Evolutionary conservation across 2,797 vertebrate species (phyloP).

Genomic region (Bothrops alternatus): DNA sequence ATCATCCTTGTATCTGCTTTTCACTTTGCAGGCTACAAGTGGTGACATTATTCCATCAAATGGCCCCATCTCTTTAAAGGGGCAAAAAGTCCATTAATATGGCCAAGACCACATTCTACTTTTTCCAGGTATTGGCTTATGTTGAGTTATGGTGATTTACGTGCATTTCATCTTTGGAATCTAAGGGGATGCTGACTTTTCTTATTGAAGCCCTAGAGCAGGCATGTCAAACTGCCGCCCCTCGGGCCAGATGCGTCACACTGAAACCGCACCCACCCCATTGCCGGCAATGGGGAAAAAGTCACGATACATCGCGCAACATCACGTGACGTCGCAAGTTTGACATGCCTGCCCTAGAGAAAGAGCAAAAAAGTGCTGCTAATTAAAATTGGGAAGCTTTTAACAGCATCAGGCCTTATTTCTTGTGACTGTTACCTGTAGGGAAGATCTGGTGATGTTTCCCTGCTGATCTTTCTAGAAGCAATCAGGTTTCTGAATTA

Average conservation of each 20-base stretch:
- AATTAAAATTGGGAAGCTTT: not conserved
- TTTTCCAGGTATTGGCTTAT: not conserved
- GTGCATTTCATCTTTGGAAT: constrained; percentile 39
- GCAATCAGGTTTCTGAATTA: not conserved
- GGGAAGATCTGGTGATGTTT: not conserved
- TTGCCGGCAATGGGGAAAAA: no score
- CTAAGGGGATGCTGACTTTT: constrained; percentile 36
- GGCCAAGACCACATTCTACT: no score
- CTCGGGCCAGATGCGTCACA: no score
- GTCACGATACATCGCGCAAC: accelerated
- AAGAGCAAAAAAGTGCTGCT: not conserved
- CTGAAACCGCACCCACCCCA: no score
- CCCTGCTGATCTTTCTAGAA: not conserved
- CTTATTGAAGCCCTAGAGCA: not conserved
- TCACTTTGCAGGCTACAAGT: not conserved
- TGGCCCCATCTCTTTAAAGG: not conserved
- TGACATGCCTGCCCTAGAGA: not conserved
- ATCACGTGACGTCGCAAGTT: no score
- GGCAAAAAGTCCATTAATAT: not conserved
- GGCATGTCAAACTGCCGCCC: no score
- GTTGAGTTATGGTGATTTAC: not conserved
- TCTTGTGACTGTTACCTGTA: not conserved
- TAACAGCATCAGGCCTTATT: not conserved
- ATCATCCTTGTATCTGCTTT: not conserved
- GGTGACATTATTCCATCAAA: not conserved